Percentiles rank a stretch among this genome's conserved stretches.
phyloP scores from a whole-genome alignment of 2,113 vertebrate species.

The Acrocephalus kingi region DNA sequence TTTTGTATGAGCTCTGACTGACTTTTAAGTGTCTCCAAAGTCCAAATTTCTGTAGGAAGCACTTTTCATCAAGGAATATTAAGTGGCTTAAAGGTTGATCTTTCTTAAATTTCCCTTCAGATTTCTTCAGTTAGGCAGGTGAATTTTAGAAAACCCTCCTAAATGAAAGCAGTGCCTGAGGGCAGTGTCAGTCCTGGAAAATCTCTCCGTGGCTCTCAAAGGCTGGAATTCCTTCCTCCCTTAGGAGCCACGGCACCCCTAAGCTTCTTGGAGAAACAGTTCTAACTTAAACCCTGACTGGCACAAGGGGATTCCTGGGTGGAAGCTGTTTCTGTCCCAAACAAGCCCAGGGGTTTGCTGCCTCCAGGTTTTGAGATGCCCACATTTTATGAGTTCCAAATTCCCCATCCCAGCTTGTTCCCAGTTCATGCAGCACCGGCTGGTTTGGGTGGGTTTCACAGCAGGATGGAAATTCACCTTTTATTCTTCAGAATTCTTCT shows the following conservation, averaged over 20 bases:
- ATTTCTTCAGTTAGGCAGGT: background rate
- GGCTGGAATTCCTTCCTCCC: background rate
- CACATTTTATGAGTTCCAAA: background rate
- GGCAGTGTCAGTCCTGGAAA: background rate
- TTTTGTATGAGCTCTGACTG: background rate
- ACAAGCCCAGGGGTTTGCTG: background rate
- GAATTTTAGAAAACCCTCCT: background rate
- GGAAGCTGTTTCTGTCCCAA: background rate
- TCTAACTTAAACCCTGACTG: background rate
- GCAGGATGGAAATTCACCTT: background rate
- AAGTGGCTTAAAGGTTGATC: background rate
- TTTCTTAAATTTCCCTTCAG: background rate
- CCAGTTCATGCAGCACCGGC: rapidly evolving
- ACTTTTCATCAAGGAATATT: background rate
- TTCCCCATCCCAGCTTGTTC: background rate
- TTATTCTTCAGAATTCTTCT: background rate
- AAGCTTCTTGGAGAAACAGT: background rate
- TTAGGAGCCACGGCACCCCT: background rate
- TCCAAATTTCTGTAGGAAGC: background rate
- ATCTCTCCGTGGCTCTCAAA: background rate
- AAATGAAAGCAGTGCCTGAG: background rate
- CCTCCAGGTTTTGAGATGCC: background rate
- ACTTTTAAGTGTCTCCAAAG: background rate
- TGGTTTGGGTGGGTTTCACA: background rate
- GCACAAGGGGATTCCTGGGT: background rate